Conservation (phyloP, 2,797 vertebrate species). For the Fratercula arctica region DNA sequence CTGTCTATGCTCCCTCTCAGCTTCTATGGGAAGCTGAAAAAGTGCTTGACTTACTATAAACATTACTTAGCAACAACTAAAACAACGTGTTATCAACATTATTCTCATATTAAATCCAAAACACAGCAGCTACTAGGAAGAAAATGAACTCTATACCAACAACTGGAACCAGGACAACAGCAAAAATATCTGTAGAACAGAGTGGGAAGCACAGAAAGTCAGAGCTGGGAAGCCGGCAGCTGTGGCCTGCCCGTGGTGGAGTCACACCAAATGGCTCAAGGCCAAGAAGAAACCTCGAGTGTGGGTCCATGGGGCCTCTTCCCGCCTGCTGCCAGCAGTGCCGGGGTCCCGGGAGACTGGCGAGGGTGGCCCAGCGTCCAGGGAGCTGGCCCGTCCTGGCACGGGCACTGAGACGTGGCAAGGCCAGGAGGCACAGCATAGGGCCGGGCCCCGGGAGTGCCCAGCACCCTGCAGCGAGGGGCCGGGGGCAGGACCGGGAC, state of each 20-base stretch:
- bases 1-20: background rate
- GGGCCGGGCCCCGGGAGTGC: accelerated
- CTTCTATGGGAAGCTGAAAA: background rate
- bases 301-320: accelerated
- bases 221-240: background rate
- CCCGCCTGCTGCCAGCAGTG: background rate
- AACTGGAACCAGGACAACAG: background rate
- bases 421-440: background rate
- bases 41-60: background rate
- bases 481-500: background rate
- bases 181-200: background rate
- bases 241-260: background rate
- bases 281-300: background rate
- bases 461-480: background rate
- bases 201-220: background rate
- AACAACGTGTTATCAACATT: background rate
- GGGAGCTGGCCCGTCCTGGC: background rate
- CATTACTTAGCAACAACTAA: background rate
- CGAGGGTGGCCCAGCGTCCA: accelerated
- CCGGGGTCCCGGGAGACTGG: accelerated
- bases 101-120: background rate
- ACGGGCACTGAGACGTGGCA: accelerated
- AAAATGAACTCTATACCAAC: background rate
- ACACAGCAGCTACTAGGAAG: background rate
- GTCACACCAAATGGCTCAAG: too few species aligned